Evolutionary conservation across 2,797 vertebrate species (phyloP).

Genomic region (Columba guinea): DNA sequence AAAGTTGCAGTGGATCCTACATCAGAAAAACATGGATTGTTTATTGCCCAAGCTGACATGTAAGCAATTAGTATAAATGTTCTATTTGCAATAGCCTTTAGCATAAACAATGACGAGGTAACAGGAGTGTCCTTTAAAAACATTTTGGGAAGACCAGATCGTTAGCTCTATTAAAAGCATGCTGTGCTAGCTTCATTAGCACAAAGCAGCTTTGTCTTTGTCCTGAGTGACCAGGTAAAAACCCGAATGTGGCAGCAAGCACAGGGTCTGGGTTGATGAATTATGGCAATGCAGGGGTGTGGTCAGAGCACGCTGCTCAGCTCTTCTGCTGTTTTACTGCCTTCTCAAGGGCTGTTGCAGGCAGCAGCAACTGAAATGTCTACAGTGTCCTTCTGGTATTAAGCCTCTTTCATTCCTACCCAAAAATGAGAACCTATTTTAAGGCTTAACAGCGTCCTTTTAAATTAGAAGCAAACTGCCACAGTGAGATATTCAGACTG

Average conservation of each 20-base stretch:
- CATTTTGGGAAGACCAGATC: neutral
- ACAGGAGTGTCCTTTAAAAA: neutral
- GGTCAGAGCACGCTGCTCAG: conserved; percentile 9
- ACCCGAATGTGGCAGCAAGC: conserved; percentile 9
- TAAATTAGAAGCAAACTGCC: neutral
- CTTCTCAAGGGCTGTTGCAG: neutral
- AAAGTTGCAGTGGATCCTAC: neutral
- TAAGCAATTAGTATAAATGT: conserved; percentile 19
- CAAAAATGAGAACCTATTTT: conserved; percentile 8
- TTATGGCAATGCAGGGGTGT: conserved; percentile 40
- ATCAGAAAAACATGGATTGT: neutral
- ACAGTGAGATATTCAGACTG: neutral
- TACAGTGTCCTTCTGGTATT: neutral
- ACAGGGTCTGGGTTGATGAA: neutral
- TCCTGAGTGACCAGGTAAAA: conserved; percentile 12
- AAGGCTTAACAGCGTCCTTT: conserved; percentile 7
- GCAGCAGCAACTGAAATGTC: conserved; percentile 1
- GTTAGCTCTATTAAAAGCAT: neutral
- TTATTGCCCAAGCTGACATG: neutral
- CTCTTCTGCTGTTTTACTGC: neutral
- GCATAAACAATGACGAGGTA: neutral
- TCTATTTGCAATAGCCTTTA: conserved; percentile 22
- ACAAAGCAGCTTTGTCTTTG: conserved; percentile 46
- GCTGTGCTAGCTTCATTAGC: neutral
- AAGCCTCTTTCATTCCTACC: neutral